These are phyloP conservation scores for Lepeophtheirus nordmannii DNA, from an alignment of 2,888 invertebrate genomes.

Conservation along the genomic window DNA sequence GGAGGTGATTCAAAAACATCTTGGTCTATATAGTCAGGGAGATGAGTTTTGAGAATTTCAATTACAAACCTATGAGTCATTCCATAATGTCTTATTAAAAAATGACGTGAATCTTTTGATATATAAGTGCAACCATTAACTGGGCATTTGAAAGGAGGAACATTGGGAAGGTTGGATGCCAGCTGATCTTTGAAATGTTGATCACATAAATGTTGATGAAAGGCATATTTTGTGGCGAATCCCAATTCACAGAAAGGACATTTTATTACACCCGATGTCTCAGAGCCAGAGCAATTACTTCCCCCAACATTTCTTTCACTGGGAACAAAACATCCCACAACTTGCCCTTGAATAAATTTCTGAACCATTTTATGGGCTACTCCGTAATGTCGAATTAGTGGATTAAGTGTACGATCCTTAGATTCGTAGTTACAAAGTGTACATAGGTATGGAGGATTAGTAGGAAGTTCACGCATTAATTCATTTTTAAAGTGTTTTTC, in stretches of 20 bases:
- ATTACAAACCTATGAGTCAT: constrained; percentile 11
- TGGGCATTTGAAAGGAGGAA: constrained; percentile 16
- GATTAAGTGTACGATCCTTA: constrained; percentile 13
- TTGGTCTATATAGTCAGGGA: background rate
- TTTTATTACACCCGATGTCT: constrained; percentile 12
- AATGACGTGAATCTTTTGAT: constrained; percentile 9
- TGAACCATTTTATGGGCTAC: constrained; percentile 19
- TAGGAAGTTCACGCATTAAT: constrained; percentile 8
- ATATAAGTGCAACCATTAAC: background rate
- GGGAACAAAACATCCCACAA: constrained; percentile 20
- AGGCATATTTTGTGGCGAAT: constrained; percentile 17
- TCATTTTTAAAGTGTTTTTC: constrained; percentile 21
- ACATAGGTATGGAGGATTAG: constrained; percentile 15
- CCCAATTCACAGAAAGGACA: constrained; percentile 14
- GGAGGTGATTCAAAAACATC: background rate
- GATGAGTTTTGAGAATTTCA: background rate
- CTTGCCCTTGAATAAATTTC: constrained; percentile 2
- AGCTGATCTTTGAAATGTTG: constrained; percentile 18
- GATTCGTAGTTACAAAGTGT: constrained; percentile 16
- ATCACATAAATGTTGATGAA: constrained; percentile 21
- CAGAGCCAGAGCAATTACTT: background rate
- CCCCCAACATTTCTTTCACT: background rate
- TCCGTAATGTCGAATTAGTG: constrained; percentile 16
- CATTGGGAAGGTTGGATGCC: background rate
- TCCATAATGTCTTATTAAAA: constrained; percentile 16